These are phyloP conservation scores for Nannobrachium achirus DNA, from an alignment of 2,113 vertebrate species.

Conservation along the genomic window DNA sequence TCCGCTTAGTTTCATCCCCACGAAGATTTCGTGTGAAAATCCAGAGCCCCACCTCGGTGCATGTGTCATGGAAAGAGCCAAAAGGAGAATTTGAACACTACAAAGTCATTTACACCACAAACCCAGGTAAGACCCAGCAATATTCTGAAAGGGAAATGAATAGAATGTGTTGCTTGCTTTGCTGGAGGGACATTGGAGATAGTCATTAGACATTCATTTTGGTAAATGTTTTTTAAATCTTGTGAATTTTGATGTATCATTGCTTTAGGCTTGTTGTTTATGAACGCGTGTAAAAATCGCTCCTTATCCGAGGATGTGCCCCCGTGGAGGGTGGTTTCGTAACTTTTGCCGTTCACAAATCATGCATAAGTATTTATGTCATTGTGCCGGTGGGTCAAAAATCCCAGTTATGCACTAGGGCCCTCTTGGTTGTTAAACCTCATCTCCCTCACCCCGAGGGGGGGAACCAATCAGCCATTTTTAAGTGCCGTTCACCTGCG, in stretches of 20 bases:
- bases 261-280: no score
- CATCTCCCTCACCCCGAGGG: slow-evolving; percentile 21
- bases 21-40: slow-evolving; percentile 73
- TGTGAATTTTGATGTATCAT: no score
- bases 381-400: slow-evolving; percentile 11
- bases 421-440: background rate
- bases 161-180: no score
- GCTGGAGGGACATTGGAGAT: no score
- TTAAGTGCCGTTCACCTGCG: slow-evolving; percentile 18
- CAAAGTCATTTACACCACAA: slow-evolving; percentile 65
- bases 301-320: no score
- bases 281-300: no score
- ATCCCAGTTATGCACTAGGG: slow-evolving; percentile 26
- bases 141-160: no score
- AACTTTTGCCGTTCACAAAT: no score
- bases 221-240: no score
- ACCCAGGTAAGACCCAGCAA: slow-evolving; percentile 67
- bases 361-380: no score
- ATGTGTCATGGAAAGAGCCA: slow-evolving; percentile 78
- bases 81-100: slow-evolving; percentile 77
- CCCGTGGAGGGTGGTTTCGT: no score
- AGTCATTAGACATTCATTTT: no score
- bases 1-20: slow-evolving; percentile 69
- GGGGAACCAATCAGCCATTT: slow-evolving; percentile 30
- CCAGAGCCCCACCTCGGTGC: slow-evolving; percentile 57